Conservation (phyloP, 1,140 invertebrate genomes). For the Ips typographus region DNA sequence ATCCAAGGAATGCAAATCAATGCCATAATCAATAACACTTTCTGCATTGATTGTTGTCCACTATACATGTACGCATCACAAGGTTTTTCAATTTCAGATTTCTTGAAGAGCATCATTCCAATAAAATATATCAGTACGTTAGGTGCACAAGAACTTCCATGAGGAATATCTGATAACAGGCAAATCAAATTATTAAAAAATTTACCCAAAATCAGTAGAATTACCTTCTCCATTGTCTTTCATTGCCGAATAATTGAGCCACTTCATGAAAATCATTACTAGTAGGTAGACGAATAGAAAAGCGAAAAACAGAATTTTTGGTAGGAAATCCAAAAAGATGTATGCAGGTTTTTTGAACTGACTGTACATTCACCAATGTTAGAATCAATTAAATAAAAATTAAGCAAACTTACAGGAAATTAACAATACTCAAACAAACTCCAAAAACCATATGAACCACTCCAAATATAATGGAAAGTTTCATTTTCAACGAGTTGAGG, state of each 20-base stretch:
- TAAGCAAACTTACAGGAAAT: slow-evolving; percentile 62
- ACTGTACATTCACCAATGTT: slow-evolving; percentile 48
- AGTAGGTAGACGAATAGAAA: slow-evolving; percentile 87
- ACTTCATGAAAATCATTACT: slow-evolving; percentile 87
- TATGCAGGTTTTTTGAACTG: slow-evolving; percentile 79
- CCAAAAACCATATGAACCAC: slow-evolving; percentile 91
- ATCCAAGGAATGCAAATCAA: slow-evolving; percentile 94
- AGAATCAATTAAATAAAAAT: too few relatives aligned
- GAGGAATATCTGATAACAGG: slow-evolving; percentile 17
- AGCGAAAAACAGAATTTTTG: slow-evolving; percentile 79
- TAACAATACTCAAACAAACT: slow-evolving; percentile 70
- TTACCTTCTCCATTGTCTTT: background rate
- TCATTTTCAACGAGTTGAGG: slow-evolving; percentile 93
- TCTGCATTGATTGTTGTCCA: slow-evolving; percentile 76
- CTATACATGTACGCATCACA: slow-evolving; percentile 67
- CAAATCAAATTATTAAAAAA: background rate
- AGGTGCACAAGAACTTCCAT: slow-evolving; percentile 71
- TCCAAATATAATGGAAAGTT: slow-evolving; percentile 89
- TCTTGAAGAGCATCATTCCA: slow-evolving; percentile 88
- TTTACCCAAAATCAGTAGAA: background rate
- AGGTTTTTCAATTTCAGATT: slow-evolving; percentile 48
- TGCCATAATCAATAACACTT: slow-evolving; percentile 80
- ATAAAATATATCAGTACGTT: slow-evolving; percentile 90
- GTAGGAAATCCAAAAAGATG: slow-evolving; percentile 83
- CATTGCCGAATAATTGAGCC: slow-evolving; percentile 68